Evolutionary conservation across 1,140 invertebrate species (phyloP).

Genomic region (Drosophila melanica): DNA sequence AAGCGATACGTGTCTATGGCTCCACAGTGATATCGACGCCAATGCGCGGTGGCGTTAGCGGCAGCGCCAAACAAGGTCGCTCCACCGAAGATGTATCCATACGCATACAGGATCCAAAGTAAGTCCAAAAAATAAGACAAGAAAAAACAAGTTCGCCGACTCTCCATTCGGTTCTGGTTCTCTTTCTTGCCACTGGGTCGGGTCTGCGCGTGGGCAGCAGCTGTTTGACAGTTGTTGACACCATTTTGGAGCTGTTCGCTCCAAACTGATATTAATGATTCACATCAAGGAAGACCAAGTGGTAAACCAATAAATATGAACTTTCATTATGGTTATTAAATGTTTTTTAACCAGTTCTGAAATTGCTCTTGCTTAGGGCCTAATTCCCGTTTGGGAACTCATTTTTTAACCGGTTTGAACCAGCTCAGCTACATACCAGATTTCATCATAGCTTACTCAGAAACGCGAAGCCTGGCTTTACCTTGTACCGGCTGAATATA

Average conservation of each 20-base stretch:
- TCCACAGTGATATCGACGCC: constrained; percentile 87
- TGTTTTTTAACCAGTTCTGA: not conserved
- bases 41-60: constrained; percentile 83
- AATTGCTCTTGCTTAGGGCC: not conserved
- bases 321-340: not conserved
- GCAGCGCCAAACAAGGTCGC: constrained; percentile 76
- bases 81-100: constrained; percentile 83
- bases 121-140: constrained; percentile 39
- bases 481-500: constrained; percentile 5
- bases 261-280: constrained; percentile 11
- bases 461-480: not conserved
- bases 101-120: constrained; percentile 84
- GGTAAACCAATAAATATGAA: not conserved
- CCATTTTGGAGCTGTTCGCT: constrained; percentile 29
- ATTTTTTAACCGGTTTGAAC: not conserved
- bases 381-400: not conserved
- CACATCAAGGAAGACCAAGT: constrained; percentile 17
- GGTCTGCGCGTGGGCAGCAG: constrained; percentile 42
- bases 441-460: constrained; percentile 18
- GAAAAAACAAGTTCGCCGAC: constrained; percentile 42
- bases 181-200: not conserved
- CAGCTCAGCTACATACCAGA: not conserved
- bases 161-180: constrained; percentile 6
- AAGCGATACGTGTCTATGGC: constrained; percentile 90
- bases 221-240: constrained; percentile 41